Base-by-base conservation (phyloP, 2,113 vertebrate genomes). In the Alethe diademata region DNA sequence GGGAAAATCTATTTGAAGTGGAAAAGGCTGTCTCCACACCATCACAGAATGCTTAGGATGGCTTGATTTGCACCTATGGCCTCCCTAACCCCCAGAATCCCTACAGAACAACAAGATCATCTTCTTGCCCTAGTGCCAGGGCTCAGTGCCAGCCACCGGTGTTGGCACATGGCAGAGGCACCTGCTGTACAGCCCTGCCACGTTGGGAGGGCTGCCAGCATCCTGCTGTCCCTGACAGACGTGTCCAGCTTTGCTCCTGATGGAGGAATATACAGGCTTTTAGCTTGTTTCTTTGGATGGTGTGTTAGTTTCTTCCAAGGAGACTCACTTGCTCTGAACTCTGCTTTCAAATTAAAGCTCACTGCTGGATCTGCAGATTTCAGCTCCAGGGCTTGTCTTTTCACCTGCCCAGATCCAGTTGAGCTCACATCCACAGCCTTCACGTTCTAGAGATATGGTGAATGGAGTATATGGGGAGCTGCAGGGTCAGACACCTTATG, bases 131-230 rank as follows among this genome's bases (percentile, higher is more conserved):
- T 43, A 29, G 23, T 82, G 31, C n/a, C 54, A 75, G 40, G 47
- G 66, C 48, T 78, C 45, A 87, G 50, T 0, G 0, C 36, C 81
- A 92, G 36, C 29, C 53, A 81, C 73, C 0, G 0, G 58, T 42
- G 45, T 20, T 88, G 71, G 67, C 88, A 80, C 43, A 56, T 2
- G 1, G 29, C 1, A 3, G 12, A 33, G 43, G 62, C 66, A 93
- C 66, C 86, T 94, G 81, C 65, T 87, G 33, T 25, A 90, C 69
- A 64, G 64, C 90, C 22, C 50, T 91, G 78, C 10, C 16, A 26
- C 57, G 6, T 1, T 48, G 69, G 53, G 19, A 84, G 65, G 33
- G 79, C 42, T 88, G 79, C 72, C 89, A 75, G 66, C 47, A 42
- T 65, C 87, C 54, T 66, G 50, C 93, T 79, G 66, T 24, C 58